Evolutionary conservation across 1,140 invertebrate genomes (phyloP).

Genomic region (Portunus trituberculatus): DNA sequence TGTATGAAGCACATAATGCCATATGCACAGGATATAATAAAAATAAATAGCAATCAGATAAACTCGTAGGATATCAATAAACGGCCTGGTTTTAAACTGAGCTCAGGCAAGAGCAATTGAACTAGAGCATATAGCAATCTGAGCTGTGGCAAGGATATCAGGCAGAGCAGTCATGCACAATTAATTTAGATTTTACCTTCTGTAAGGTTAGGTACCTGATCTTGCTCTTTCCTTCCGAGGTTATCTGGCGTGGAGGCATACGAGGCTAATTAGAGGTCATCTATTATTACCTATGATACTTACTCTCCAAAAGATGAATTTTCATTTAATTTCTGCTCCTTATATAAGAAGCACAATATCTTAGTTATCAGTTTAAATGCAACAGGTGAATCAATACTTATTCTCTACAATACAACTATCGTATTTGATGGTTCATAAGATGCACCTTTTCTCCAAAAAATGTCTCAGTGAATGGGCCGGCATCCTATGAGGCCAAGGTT

Average conservation of each 20-base stretch:
- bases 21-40: conserved; percentile 27
- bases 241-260: conserved; percentile 74
- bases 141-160: conserved; percentile 62
- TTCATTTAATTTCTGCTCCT: background rate
- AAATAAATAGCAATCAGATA: conserved; percentile 20
- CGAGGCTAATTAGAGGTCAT: conserved; percentile 69
- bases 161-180: conserved; percentile 72
- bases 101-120: conserved; percentile 50
- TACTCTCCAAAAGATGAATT: background rate
- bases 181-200: conserved; percentile 67
- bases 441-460: too few species aligned
- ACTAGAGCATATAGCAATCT: conserved; percentile 59
- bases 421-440: too few species aligned
- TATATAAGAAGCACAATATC: background rate
- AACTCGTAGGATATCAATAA: conserved; percentile 30
- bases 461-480: too few species aligned
- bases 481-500: too few species aligned
- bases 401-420: too few species aligned
- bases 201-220: conserved; percentile 74
- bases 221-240: conserved; percentile 74
- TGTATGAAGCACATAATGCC: background rate
- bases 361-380: background rate
- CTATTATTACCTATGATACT: conserved; percentile 48
- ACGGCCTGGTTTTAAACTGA: conserved; percentile 6
- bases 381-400: too few species aligned